These are phyloP conservation scores for Hydraecia micacea DNA, from an alignment of 2,888 invertebrate genomes.

Conservation along the genomic window DNA sequence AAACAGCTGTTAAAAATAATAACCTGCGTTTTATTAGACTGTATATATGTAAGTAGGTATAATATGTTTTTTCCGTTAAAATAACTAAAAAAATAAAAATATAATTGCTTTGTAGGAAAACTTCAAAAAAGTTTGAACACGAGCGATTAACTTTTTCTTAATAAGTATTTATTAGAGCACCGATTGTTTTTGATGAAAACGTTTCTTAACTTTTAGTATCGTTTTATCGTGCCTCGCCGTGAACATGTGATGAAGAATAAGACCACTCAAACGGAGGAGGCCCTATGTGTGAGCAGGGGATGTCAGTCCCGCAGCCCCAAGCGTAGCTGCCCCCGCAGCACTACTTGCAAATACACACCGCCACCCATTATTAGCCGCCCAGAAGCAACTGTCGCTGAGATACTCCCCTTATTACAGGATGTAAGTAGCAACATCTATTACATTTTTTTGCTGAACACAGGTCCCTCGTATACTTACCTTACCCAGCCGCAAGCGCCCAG, in stretches of 20 bases:
- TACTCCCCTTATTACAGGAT: constrained; percentile 59
- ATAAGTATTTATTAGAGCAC: background rate
- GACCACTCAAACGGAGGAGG: constrained; percentile 58
- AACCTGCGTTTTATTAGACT: background rate
- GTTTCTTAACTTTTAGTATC: constrained; percentile 46
- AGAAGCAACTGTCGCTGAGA: background rate
- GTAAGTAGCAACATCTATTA: constrained; percentile 61
- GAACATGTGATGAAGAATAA: constrained; percentile 55
- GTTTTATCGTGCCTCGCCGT: constrained; percentile 36
- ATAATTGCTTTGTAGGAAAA: background rate
- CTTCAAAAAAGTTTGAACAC: background rate
- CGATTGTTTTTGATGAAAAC: background rate
- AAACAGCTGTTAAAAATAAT: background rate
- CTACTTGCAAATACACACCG: background rate
- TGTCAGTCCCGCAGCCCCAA: constrained; percentile 35
- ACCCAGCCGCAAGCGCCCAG: background rate
- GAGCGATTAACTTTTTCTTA: no score
- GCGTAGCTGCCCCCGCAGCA: background rate
- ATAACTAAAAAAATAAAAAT: background rate
- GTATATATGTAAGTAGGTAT: no score
- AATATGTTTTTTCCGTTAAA: background rate
- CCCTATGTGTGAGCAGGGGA: constrained; percentile 23
- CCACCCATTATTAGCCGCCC: constrained; percentile 23
- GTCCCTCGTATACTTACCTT: no score
- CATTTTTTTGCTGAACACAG: background rate